These are phyloP conservation scores for Phocoena sinus DNA, from an alignment of 2,113 vertebrate species.

Conservation along the genomic window DNA sequence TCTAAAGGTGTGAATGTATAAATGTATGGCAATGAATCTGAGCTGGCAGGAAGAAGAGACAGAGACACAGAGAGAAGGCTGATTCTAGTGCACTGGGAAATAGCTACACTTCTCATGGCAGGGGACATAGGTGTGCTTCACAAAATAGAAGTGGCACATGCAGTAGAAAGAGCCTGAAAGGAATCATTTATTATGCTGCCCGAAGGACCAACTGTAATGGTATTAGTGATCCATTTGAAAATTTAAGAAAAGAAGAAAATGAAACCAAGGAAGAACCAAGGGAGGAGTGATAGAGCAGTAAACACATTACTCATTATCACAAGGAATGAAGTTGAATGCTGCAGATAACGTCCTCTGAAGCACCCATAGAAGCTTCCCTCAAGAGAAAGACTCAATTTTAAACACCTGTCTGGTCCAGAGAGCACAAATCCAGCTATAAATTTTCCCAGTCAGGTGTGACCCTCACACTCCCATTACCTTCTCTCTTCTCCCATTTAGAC, in stretches of 20 bases:
- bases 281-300: background rate
- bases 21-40: background rate
- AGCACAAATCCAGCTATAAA: background rate
- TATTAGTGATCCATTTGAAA: background rate
- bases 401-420: background rate
- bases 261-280: background rate
- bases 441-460: background rate
- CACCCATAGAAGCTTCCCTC: background rate
- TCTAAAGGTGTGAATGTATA: background rate
- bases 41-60: background rate
- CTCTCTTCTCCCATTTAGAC: background rate
- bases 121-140: background rate
- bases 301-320: background rate
- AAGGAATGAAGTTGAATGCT: background rate
- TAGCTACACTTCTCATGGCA: background rate
- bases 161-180: background rate
- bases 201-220: background rate
- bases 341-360: background rate
- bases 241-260: background rate
- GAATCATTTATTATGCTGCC: background rate
- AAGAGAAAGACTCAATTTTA: background rate
- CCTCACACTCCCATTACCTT: background rate
- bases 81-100: background rate
- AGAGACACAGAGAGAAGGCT: background rate
- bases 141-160: background rate